A percentile compares a stretch with the other conserved stretches of the same genome.
Evolutionary conservation across 1,140 invertebrate species (phyloP).

Genomic region (Drosophila prosaltans): DNA sequence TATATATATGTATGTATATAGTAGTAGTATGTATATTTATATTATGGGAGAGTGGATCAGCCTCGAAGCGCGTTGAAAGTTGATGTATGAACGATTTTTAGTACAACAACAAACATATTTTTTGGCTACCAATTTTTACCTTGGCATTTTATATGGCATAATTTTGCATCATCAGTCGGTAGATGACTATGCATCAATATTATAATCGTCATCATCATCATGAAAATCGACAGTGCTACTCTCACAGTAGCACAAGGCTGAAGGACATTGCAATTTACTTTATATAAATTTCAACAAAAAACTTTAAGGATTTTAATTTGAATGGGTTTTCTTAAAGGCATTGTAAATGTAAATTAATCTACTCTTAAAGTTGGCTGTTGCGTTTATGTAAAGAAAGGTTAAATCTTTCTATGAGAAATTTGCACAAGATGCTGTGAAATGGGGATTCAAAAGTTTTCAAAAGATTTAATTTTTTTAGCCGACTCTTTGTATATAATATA

Average conservation of each 20-base stretch:
- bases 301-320: neutral
- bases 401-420: too few relatives aligned
- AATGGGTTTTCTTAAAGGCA: neutral
- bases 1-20: neutral
- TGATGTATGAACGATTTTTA: slow-evolving; percentile 36
- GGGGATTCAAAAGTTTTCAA: too few relatives aligned
- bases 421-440: too few relatives aligned
- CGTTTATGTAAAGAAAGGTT: too few relatives aligned
- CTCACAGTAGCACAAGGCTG: slow-evolving; percentile 37
- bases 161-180: slow-evolving; percentile 50
- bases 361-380: too few relatives aligned
- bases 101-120: slow-evolving; percentile 23
- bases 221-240: slow-evolving; percentile 12
- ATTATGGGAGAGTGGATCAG: slow-evolving; percentile 40
- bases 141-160: slow-evolving; percentile 73
- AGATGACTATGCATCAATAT: slow-evolving; percentile 25
- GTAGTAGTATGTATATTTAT: slow-evolving; percentile 8
- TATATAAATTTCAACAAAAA: neutral
- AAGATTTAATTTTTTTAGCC: too few relatives aligned
- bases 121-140: slow-evolving; percentile 46
- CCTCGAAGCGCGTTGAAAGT: slow-evolving; percentile 57
- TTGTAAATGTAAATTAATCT: too few relatives aligned
- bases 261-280: neutral
- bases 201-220: neutral
- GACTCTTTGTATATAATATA: too few relatives aligned